These are phyloP conservation scores for Podargus strigoides DNA, from an alignment of 2,797 vertebrate species.

Conservation along the genomic window DNA sequence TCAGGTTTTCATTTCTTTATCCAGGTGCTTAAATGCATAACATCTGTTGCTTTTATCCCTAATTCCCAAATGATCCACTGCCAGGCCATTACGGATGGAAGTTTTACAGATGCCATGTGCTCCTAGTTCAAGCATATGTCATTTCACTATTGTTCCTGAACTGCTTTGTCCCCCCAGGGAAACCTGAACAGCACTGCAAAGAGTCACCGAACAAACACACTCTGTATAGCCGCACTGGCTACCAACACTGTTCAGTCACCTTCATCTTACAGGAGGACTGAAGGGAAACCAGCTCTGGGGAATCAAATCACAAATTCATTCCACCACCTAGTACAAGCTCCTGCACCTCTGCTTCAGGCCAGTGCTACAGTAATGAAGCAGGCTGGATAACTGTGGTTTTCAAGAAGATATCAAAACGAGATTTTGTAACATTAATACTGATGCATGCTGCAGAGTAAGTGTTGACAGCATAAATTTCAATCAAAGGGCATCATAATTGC, in stretches of 20 bases:
- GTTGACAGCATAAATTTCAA: not conserved
- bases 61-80: constrained; percentile 39
- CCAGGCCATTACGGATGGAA: constrained; percentile 16
- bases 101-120: constrained; percentile 3
- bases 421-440: not conserved
- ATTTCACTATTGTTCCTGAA: not conserved
- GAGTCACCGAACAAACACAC: not conserved
- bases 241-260: not conserved
- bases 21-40: constrained; percentile 48
- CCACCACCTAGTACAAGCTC: not conserved
- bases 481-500: not conserved
- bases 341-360: not conserved
- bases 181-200: not conserved
- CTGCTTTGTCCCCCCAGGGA: not conserved
- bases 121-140: not conserved
- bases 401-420: not conserved
- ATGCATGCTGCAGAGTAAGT: not conserved
- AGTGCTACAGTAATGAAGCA: not conserved
- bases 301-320: not conserved
- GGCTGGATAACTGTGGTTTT: not conserved
- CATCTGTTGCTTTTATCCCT: constrained; percentile 55
- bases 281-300: not conserved
- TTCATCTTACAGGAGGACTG: not conserved
- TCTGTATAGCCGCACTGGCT: not conserved
- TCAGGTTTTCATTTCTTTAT: constrained; percentile 25